These are phyloP conservation scores for Brienomyrus longianalis DNA, from an alignment of 2,113 vertebrate genomes.

Conservation along the genomic window DNA sequence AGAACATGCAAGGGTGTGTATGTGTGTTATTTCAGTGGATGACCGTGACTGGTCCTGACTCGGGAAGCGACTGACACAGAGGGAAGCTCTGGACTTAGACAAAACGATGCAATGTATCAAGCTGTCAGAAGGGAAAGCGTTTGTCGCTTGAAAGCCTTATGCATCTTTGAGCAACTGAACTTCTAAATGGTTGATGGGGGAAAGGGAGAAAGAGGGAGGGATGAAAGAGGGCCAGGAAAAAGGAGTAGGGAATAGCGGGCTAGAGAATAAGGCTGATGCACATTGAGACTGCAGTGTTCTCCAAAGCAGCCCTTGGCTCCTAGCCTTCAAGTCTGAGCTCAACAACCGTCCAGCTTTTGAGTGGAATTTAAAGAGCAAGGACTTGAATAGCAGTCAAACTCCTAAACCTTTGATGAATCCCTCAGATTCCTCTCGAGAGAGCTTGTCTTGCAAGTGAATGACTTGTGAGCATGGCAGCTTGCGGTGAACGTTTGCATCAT, in stretches of 20 bases:
- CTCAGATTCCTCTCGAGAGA: not conserved
- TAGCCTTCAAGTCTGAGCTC: not conserved
- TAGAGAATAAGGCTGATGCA: constrained; percentile 27
- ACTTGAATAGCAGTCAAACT: not conserved
- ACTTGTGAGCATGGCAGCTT: not conserved
- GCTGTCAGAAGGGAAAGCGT: no score
- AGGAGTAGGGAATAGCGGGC: constrained; percentile 10
- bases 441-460: not conserved
- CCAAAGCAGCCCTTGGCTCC: not conserved
- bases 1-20: not conserved
- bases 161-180: constrained; percentile 56
- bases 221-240: constrained; percentile 27
- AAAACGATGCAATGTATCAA: no score
- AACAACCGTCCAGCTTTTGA: not conserved
- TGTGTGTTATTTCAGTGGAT: not conserved
- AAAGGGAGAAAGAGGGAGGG: constrained; percentile 17
- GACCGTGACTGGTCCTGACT: not conserved
- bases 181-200: constrained; percentile 39
- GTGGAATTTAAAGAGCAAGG: not conserved
- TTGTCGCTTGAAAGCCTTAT: constrained; percentile 53
- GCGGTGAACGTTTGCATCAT: not conserved
- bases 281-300: not conserved
- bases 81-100: not conserved
- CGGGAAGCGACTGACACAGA: not conserved
- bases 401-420: not conserved